A percentile compares a stretch with the other conserved stretches of the same genome.
Evolutionary conservation across 2,113 vertebrate genomes (phyloP).

Genomic region (Columbina picui): DNA sequence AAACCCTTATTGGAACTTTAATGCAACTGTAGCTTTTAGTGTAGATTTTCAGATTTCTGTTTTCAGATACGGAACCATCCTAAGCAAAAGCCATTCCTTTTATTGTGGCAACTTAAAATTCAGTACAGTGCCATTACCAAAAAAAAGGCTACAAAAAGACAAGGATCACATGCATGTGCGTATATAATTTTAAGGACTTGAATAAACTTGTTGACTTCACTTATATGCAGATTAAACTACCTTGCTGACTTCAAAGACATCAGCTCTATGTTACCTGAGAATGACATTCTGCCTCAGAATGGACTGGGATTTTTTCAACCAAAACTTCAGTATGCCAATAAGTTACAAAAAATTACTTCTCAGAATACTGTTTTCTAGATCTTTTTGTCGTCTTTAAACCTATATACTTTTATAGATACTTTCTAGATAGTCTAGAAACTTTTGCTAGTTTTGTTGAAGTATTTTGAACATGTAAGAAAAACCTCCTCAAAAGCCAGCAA

Average conservation of each 20-base stretch:
- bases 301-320: not conserved
- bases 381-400: too few relatives aligned
- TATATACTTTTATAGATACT: too few relatives aligned
- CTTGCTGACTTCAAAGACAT: slow-evolving; percentile 36
- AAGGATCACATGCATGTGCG: not conserved
- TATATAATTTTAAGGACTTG: slow-evolving; percentile 15
- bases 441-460: not conserved
- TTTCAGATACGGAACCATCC: not conserved
- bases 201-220: not conserved
- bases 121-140: not conserved
- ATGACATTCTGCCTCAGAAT: not conserved
- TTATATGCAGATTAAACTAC: not conserved
- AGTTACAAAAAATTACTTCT: not conserved
- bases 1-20: not conserved
- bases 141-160: slow-evolving; percentile 29
- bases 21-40: not conserved
- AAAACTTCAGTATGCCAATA: not conserved
- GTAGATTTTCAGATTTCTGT: not conserved
- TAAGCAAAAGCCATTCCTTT: not conserved
- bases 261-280: not conserved
- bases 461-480: not conserved
- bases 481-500: not conserved
- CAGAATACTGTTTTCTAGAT: not conserved
- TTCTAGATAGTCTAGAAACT: not conserved
- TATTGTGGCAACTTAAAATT: slow-evolving; percentile 15